Percentiles rank a stretch among this genome's conserved stretches.
phyloP scores from a whole-genome alignment of 2,113 vertebrate genomes.

The Nyctibius bracteatus region DNA sequence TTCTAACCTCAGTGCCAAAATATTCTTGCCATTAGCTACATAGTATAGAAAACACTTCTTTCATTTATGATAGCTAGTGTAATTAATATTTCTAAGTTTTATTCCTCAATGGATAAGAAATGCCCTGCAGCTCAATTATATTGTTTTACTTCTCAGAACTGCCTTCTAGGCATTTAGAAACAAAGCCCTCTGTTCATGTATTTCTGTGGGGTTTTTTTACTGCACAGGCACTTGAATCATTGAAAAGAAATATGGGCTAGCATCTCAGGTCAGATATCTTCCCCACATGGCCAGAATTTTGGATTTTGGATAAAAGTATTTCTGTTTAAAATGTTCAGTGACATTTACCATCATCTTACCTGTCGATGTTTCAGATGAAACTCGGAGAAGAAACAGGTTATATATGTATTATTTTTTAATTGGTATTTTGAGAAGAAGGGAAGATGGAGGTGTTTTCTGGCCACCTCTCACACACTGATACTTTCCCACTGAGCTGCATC shows the following conservation, averaged over 20 bases:
- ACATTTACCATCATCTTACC: not conserved
- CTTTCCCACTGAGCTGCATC: not conserved
- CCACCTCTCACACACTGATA: not conserved
- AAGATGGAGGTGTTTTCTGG: not conserved
- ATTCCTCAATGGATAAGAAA: not conserved
- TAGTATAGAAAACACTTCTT: not conserved
- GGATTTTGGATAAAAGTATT: not conserved
- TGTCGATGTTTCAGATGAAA: not conserved
- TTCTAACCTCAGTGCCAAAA: not conserved
- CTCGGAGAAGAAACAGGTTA: not conserved
- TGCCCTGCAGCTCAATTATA: not conserved
- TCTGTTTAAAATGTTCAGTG: not conserved
- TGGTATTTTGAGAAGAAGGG: not conserved
- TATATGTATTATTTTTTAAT: not conserved
- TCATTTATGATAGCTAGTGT: not conserved
- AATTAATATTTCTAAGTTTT: not conserved
- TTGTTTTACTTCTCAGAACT: not conserved
- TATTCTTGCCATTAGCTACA: not conserved
- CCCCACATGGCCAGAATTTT: not conserved
- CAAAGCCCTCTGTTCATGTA: not conserved
- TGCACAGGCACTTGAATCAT: not conserved
- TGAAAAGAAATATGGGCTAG: not conserved
- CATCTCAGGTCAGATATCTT: not conserved
- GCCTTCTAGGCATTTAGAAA: not conserved
- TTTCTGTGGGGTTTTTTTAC: not conserved